Percentiles rank a stretch among this genome's conserved stretches.
These are phyloP conservation scores for Alectura lathami DNA, from an alignment of 2,113 vertebrate species.

Conservation along the genomic window DNA sequence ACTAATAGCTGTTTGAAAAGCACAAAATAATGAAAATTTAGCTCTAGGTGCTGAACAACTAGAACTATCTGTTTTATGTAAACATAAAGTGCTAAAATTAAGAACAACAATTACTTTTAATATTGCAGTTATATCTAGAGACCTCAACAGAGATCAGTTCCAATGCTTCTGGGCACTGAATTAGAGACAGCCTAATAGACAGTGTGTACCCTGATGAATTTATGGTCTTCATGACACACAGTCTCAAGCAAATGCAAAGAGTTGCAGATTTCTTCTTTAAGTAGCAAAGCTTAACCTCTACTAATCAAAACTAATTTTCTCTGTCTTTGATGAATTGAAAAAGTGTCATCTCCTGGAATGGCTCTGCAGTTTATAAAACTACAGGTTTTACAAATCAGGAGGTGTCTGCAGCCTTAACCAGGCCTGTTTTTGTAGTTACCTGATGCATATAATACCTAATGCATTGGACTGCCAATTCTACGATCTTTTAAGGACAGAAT, in stretches of 20 bases:
- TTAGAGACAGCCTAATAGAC: neutral
- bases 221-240: neutral
- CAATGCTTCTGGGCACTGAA: neutral
- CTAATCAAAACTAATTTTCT: neutral
- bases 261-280: neutral
- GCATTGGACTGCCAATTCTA: neutral
- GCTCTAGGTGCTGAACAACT: neutral
- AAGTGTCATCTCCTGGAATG: neutral
- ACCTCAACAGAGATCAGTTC: neutral
- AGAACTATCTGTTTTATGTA: neutral
- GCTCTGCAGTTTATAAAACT: neutral
- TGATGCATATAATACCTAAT: neutral
- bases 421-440: neutral
- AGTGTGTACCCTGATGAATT: neutral
- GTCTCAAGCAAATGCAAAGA: neutral
- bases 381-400: neutral
- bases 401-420: neutral
- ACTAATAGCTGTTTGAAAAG: neutral
- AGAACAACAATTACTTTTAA: neutral
- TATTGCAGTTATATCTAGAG: neutral
- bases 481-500: neutral
- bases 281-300: neutral
- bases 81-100: conserved; percentile 24
- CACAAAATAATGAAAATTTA: neutral
- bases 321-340: neutral